phyloP scores from a whole-genome alignment of 2,888 invertebrate genomes.

The Altica lythri region DNA sequence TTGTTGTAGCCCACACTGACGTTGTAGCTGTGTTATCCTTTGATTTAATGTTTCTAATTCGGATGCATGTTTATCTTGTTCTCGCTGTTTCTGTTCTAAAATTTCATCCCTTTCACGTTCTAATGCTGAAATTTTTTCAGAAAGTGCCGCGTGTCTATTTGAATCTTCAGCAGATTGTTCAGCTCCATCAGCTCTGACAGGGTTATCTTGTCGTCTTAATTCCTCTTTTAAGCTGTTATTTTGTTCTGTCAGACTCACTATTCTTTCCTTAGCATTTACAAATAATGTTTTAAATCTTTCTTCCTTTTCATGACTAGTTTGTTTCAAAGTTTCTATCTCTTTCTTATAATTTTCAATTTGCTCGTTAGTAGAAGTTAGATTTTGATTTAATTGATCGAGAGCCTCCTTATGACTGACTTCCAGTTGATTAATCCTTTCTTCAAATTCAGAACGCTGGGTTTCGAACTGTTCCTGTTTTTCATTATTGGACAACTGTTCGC shows the following conservation, averaged over 20 bases:
- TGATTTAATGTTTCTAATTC: constrained; percentile 73
- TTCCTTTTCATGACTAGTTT: constrained; percentile 56
- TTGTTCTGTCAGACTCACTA: constrained; percentile 72
- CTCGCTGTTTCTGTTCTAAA: constrained; percentile 64
- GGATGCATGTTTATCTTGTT: constrained; percentile 71
- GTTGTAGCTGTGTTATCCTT: constrained; percentile 58
- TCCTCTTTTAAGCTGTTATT: constrained; percentile 67
- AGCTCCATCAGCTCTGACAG: constrained; percentile 52
- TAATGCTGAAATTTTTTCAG: constrained; percentile 67
- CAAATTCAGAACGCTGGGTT: constrained; percentile 58
- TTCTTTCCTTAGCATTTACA: constrained; percentile 75
- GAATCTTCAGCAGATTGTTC: constrained; percentile 56
- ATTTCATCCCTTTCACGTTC: constrained; percentile 68
- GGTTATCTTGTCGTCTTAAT: constrained; percentile 47
- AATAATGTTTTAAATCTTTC: constrained; percentile 62
- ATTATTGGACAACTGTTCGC: constrained; percentile 56
- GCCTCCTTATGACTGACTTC: constrained; percentile 58
- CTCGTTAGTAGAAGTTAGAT: constrained; percentile 55
- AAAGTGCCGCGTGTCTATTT: constrained; percentile 52
- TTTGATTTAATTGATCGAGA: constrained; percentile 57
- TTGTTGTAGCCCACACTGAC: constrained; percentile 65
- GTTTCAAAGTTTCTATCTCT: constrained; percentile 57
- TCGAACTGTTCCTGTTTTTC: constrained; percentile 59
- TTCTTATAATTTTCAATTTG: constrained; percentile 63
- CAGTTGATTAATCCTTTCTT: constrained; percentile 53